A percentile compares a stretch with the other conserved stretches of the same genome.
phyloP scores from a whole-genome alignment of 92 coral and sea anemone species.

The Epizoanthus fatuus region DNA sequence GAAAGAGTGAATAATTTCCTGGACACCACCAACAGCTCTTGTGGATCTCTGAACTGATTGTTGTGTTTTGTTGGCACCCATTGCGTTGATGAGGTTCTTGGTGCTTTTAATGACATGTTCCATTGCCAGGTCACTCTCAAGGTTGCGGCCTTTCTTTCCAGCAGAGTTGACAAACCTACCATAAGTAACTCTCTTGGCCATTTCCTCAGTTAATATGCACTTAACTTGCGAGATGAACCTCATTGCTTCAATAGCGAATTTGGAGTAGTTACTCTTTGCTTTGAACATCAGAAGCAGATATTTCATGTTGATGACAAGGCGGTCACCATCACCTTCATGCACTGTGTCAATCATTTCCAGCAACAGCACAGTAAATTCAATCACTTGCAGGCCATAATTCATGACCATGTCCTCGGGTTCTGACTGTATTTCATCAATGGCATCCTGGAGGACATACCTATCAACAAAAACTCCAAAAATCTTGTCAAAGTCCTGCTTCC shows the following conservation, averaged over 20 bases:
- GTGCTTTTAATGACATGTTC: slow-evolving; percentile 40
- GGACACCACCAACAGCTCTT: slow-evolving; percentile 46
- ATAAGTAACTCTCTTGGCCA: slow-evolving; percentile 40
- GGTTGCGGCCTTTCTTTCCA: slow-evolving; percentile 47
- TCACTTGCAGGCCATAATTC: slow-evolving; percentile 41
- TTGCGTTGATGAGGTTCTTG: slow-evolving; percentile 36
- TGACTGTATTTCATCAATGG: slow-evolving; percentile 35
- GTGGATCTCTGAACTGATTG: slow-evolving; percentile 37
- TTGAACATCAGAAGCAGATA: slow-evolving; percentile 53
- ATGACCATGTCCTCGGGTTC: slow-evolving; percentile 46
- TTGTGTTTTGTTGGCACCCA: slow-evolving; percentile 50
- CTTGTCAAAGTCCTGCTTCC: slow-evolving; percentile 32
- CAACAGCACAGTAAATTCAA: slow-evolving; percentile 37
- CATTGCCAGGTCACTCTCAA: slow-evolving; percentile 41
- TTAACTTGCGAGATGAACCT: slow-evolving; percentile 35
- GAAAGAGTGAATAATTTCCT: slow-evolving; percentile 33
- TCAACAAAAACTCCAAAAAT: slow-evolving; percentile 52
- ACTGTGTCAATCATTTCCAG: slow-evolving; percentile 49
- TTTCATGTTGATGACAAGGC: slow-evolving; percentile 43
- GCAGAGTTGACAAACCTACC: slow-evolving; percentile 38
- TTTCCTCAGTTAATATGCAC: slow-evolving; percentile 27
- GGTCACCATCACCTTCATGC: slow-evolving; percentile 49
- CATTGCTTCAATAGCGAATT: slow-evolving; percentile 41
- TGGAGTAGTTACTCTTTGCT: slow-evolving; percentile 45
- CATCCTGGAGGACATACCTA: slow-evolving; percentile 48